Evolutionary conservation across 2,113 vertebrate species (phyloP), one percentile per base, ranked within the genome.

Genomic region (Petaurus breviceps): DNA sequence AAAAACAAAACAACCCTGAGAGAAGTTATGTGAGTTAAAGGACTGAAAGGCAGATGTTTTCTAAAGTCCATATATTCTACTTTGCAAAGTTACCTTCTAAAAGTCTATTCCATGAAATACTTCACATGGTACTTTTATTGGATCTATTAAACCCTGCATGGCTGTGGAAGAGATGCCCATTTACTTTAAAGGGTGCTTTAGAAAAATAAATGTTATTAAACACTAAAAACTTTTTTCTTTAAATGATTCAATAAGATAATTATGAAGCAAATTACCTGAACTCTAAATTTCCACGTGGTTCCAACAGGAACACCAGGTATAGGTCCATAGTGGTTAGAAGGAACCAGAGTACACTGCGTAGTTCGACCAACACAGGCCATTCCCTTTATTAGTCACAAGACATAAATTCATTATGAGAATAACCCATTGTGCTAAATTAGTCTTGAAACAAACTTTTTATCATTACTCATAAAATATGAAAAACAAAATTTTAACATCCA

Each of bases 301-400:
- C 99, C 99, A 95, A 99, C 99, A 96, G 99, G 99, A 98, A 99
- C 98, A 51, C 99, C 99, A 93, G 99, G 99, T 97, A 99, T 99
- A 50, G 99, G 99, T 90, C 99, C 99, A 97, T 99, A 99, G 96
- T 99, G 99, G 98, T 99, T 99, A 54, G 99, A 99, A 92, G 99
- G 99, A 96, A 99, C 99, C 97, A 99, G 99, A 95, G 99, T 99
- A 98, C 99, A 99, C 98, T 99, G 99, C 98, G 99, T 99, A 95
- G 99, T 99, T 47, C 99, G 99, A 94, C 99, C 99, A 98, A 99
- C 99, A 98, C 99, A 99, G 92, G 99, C 99, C 99, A 99, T 99
- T 89, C 99, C 99, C 99, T 99, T 97, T 90, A 97, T 49, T 98
- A 98, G n/a, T 95, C 22, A 98, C 1, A 98, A 90, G 97, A 97